Evolutionary conservation across 2,113 vertebrate genomes (phyloP).

Genomic region (Crocuta crocuta): DNA sequence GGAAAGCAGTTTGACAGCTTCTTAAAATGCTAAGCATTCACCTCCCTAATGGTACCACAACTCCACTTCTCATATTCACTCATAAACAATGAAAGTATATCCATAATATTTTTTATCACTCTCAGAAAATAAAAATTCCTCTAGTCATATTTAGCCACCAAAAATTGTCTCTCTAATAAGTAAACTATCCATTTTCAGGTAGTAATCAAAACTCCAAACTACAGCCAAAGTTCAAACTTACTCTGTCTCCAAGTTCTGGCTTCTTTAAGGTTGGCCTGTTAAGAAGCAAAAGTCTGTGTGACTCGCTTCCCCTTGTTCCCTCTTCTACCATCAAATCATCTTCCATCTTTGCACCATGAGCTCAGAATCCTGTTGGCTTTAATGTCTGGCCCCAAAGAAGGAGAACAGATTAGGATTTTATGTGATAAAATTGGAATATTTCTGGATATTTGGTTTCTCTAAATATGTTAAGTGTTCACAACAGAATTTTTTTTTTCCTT

Average conservation of each 20-base stretch:
- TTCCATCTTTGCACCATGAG: not conserved
- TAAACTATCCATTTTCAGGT: not conserved
- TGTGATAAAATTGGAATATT: not conserved
- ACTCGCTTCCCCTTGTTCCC: not conserved
- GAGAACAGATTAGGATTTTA: not conserved
- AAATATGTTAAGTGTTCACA: not conserved
- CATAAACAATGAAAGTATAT: not conserved
- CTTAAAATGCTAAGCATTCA: not conserved
- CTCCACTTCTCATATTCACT: not conserved
- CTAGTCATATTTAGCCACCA: not conserved
- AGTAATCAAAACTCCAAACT: not conserved
- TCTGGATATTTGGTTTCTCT: not conserved
- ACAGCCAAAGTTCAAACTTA: not conserved
- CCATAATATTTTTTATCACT: not conserved
- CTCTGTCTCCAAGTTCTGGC: not conserved
- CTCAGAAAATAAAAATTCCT: not conserved
- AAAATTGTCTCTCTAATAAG: not conserved
- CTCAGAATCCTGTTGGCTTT: not conserved
- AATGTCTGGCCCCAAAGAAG: not conserved
- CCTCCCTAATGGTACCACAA: not conserved
- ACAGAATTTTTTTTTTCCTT: not conserved
- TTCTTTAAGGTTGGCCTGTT: not conserved
- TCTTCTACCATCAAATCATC: no score
- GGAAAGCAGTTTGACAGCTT: not conserved
- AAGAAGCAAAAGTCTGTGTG: not conserved